Conservation (phyloP, 2,888 invertebrate genomes). For the Cecidostiba fungosa region DNA sequence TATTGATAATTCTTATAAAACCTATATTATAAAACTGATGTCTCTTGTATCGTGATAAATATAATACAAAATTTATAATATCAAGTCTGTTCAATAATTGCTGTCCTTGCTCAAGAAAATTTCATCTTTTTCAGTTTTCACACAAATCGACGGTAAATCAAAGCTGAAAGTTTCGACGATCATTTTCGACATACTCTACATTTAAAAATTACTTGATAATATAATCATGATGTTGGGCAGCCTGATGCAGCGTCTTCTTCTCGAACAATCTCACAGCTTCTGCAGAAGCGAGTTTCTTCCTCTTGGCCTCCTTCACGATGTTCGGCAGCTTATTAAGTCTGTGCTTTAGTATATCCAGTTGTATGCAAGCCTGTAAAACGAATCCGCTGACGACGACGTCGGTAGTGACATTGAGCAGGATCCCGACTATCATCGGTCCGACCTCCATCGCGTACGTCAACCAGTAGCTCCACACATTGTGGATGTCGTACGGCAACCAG, state of each 20-base stretch:
- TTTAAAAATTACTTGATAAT: constrained; percentile 4
- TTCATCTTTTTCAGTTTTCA: too few relatives aligned
- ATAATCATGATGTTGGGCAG: constrained; percentile 6
- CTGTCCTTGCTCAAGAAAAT: too few relatives aligned
- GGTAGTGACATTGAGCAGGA: background rate
- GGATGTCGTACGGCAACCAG: constrained; percentile 11
- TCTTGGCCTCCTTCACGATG: background rate
- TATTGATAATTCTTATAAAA: too few relatives aligned
- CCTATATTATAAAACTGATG: too few relatives aligned
- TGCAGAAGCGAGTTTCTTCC: too few relatives aligned
- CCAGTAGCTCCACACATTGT: background rate
- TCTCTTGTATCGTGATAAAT: too few relatives aligned
- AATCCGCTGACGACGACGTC: constrained; percentile 32
- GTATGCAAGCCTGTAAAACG: background rate
- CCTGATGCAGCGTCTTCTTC: background rate
- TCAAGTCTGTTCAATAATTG: too few relatives aligned
- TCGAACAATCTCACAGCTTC: background rate
- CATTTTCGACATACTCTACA: background rate
- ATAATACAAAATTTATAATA: too few relatives aligned
- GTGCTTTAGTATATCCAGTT: constrained; percentile 11
- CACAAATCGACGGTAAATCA: too few relatives aligned
- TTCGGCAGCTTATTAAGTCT: background rate
- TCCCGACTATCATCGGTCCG: background rate
- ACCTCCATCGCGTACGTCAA: background rate
- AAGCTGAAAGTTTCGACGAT: background rate